Percentiles rank a stretch among this genome's conserved stretches.
These are phyloP conservation scores for Crossaster papposus DNA, from an alignment of 53 echinoderm and acorn worm genomes.

Conservation along the genomic window DNA sequence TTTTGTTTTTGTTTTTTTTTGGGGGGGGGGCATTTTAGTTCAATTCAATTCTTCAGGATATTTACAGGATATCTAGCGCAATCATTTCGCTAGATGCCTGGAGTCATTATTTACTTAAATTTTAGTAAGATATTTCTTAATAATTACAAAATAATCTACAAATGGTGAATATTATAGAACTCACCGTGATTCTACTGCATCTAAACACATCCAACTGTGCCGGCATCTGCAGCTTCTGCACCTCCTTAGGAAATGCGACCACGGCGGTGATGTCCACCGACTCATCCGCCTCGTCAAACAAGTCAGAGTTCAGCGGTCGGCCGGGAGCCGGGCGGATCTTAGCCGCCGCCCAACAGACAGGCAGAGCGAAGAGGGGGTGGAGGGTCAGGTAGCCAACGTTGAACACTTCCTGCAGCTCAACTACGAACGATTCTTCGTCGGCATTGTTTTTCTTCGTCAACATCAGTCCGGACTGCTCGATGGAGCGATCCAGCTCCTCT, in stretches of 20 bases:
- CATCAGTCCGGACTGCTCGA: conserved; percentile 84
- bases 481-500: conserved; percentile 67
- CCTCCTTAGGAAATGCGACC: conserved; percentile 85
- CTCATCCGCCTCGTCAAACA: conserved; percentile 81
- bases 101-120: too few relatives aligned
- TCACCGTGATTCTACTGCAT: conserved; percentile 90
- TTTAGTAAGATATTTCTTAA: too few relatives aligned
- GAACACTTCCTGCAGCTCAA: conserved; percentile 89
- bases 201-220: conserved; percentile 78
- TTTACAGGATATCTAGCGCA: too few relatives aligned
- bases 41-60: too few relatives aligned
- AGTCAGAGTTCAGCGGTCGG: conserved; percentile 77
- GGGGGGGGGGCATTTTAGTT: too few relatives aligned
- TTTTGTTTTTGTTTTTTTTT: too few relatives aligned
- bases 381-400: conserved; percentile 83
- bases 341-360: conserved; percentile 89
- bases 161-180: neutral
- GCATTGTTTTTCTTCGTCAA: conserved; percentile 91
- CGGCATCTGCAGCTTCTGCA: conserved; percentile 74
- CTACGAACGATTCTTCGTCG: conserved; percentile 80
- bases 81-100: too few relatives aligned
- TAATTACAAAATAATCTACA: too few relatives aligned
- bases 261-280: conserved; percentile 78
- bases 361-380: conserved; percentile 83
- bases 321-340: conserved; percentile 74